These are phyloP conservation scores for Coracopsis vasa DNA, from an alignment of 2,113 vertebrate species.

Conservation along the genomic window DNA sequence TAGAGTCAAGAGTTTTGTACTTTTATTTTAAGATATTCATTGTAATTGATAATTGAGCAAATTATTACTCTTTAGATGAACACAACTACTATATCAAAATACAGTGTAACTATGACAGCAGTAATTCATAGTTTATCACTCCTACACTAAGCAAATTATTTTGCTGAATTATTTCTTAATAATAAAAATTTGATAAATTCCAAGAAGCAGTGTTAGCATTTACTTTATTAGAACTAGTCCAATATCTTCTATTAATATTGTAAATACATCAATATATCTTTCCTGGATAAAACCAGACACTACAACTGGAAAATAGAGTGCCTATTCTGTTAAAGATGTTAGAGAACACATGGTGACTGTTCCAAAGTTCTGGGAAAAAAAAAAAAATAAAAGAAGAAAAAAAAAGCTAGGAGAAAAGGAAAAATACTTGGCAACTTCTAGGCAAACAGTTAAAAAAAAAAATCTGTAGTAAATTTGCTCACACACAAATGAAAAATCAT, in stretches of 20 bases:
- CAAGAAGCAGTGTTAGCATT: neutral
- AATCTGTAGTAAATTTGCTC: neutral
- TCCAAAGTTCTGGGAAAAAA: neutral
- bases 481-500: neutral
- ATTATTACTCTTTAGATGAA: neutral
- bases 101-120: neutral
- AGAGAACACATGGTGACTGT: neutral
- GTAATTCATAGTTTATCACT: neutral
- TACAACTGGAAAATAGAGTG: neutral
- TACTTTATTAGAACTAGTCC: neutral
- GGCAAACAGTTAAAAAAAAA: neutral
- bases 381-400: too few relatives aligned
- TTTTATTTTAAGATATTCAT: neutral
- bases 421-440: neutral
- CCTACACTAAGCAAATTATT: neutral
- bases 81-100: neutral
- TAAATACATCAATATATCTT: neutral
- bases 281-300: neutral
- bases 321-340: neutral
- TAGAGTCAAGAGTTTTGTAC: neutral
- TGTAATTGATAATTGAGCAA: neutral
- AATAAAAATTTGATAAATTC: neutral
- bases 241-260: neutral
- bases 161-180: neutral
- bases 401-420: neutral